These are phyloP conservation scores for Elysia chlorotica DNA, from an alignment of 1,140 invertebrate genomes.

Conservation along the genomic window DNA sequence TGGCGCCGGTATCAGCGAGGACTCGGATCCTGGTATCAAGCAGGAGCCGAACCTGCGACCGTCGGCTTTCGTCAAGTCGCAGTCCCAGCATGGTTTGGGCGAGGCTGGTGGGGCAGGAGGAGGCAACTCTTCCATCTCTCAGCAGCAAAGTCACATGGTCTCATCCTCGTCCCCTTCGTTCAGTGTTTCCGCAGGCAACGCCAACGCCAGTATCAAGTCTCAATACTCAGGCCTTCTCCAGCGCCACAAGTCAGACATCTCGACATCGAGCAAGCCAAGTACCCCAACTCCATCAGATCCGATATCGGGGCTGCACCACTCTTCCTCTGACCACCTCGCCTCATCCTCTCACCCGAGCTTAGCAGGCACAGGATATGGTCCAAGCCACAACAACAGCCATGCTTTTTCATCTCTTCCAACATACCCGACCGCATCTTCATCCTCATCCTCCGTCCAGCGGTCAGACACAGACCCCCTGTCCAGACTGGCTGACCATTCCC, in stretches of 20 bases:
- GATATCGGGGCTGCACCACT: too few species aligned
- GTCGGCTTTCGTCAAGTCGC: constrained; percentile 55
- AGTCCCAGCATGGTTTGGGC: constrained; percentile 51
- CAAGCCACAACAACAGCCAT: too few species aligned
- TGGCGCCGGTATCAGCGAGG: constrained; percentile 23
- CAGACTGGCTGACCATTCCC: constrained; percentile 10
- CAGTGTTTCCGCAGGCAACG: background rate
- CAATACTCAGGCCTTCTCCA: constrained; percentile 48
- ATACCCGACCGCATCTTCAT: constrained; percentile 11
- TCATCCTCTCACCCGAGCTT: too few species aligned
- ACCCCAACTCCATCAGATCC: too few species aligned
- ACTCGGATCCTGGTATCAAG: constrained; percentile 44
- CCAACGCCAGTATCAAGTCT: constrained; percentile 27
- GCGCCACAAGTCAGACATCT: constrained; percentile 61
- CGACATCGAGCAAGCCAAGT: constrained; percentile 15
- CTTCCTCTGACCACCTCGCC: constrained; percentile 13
- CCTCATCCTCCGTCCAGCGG: constrained; percentile 17
- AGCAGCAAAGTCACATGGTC: background rate
- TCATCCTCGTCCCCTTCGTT: background rate
- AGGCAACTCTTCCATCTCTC: too few species aligned
- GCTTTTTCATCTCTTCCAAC: too few species aligned
- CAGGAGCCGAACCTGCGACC: constrained; percentile 53
- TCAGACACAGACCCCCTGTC: constrained; percentile 20
- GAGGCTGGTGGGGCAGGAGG: constrained; percentile 30
- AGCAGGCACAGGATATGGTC: too few species aligned